A percentile compares a stretch with the other conserved stretches of the same genome.
phyloP scores from a whole-genome alignment of 1,140 invertebrate genomes.

The Thaumetopoea pityocampa region DNA sequence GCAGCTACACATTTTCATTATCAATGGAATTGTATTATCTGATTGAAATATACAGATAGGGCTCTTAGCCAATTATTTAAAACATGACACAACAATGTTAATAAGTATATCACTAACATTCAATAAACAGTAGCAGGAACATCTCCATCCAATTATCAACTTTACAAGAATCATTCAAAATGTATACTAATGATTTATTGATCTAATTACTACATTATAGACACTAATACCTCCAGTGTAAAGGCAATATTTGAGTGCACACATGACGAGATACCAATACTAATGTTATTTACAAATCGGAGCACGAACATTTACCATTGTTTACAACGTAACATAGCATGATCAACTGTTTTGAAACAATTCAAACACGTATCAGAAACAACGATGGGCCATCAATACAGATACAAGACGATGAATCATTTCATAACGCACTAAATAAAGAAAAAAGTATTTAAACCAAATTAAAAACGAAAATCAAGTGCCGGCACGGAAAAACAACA shows the following conservation, averaged over 20 bases:
- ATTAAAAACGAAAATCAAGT: constrained; percentile 45
- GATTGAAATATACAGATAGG: no score
- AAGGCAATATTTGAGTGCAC: constrained; percentile 3
- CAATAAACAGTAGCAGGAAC: no score
- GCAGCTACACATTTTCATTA: no score
- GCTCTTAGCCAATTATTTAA: no score
- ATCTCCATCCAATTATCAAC: no score
- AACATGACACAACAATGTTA: no score
- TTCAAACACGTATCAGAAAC: constrained; percentile 3
- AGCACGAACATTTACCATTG: constrained; percentile 51
- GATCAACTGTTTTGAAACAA: constrained; percentile 16
- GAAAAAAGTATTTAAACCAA: constrained; percentile 42
- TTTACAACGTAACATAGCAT: constrained; percentile 36
- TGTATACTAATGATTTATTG: background rate
- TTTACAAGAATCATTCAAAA: background rate
- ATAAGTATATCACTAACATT: no score
- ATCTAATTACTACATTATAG: background rate
- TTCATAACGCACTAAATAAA: constrained; percentile 31
- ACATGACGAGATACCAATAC: constrained; percentile 7
- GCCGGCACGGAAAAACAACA: constrained; percentile 52
- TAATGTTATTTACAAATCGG: constrained; percentile 42
- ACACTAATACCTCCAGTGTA: constrained; percentile 5
- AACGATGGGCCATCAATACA: background rate
- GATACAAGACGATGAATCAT: background rate
- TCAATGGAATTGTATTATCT: no score